Conservation (phyloP, 1,140 invertebrate species). For the Mizuhopecten yessoensis region DNA sequence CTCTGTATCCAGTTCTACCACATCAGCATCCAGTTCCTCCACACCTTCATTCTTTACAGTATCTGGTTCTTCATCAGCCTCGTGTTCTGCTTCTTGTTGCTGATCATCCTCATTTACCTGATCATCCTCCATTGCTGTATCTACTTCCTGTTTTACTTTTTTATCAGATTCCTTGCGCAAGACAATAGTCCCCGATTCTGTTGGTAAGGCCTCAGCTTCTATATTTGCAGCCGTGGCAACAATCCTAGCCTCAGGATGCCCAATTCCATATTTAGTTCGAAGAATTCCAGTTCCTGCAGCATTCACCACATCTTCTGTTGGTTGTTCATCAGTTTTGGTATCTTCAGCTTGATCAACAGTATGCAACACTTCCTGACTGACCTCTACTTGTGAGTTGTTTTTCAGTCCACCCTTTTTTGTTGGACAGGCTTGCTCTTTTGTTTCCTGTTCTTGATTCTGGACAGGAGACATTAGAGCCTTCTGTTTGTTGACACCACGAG, state of each 20-base stretch:
- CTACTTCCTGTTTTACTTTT: not conserved
- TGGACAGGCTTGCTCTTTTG: not conserved
- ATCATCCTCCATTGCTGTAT: not conserved
- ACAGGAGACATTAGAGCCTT: not conserved
- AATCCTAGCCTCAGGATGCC: too few relatives aligned
- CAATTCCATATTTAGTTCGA: too few relatives aligned
- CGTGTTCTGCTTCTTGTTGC: not conserved
- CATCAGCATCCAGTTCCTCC: not conserved
- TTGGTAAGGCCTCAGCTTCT: too few relatives aligned
- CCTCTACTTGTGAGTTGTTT: not conserved
- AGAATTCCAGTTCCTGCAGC: too few relatives aligned
- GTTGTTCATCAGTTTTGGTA: not conserved
- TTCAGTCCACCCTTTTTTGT: not conserved
- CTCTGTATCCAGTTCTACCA: not conserved
- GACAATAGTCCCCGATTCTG: too few relatives aligned
- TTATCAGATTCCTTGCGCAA: not conserved
- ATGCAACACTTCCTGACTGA: not conserved
- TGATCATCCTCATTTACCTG: not conserved
- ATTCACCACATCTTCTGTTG: not conserved
- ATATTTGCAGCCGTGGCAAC: too few relatives aligned
- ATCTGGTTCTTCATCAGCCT: not conserved
- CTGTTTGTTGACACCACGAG: not conserved
- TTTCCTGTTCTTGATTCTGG: not conserved
- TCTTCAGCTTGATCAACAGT: not conserved
- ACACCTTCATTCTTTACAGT: not conserved